phyloP scores from a whole-genome alignment of 1,140 invertebrate genomes.

The Anoplophora glabripennis region DNA sequence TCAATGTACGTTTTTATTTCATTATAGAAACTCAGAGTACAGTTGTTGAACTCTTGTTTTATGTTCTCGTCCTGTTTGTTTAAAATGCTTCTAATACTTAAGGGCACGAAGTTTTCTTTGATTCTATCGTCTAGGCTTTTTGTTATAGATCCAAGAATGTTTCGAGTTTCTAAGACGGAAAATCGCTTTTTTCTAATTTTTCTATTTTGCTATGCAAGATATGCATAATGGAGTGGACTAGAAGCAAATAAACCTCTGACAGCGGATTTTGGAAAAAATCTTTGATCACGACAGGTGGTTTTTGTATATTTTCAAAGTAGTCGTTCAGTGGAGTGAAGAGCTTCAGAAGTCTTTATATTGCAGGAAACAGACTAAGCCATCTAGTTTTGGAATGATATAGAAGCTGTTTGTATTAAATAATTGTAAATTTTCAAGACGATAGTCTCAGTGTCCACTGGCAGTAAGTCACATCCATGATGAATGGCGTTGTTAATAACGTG shows the following conservation, averaged over 20 bases:
- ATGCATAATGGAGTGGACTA: slow-evolving; percentile 22
- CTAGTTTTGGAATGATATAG: slow-evolving; percentile 27
- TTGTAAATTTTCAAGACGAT: neutral
- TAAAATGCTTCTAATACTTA: too few relatives aligned
- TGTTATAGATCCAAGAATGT: slow-evolving; percentile 2
- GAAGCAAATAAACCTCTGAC: slow-evolving; percentile 19
- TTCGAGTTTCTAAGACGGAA: slow-evolving; percentile 18
- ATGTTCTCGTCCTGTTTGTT: too few relatives aligned
- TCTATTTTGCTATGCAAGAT: slow-evolving; percentile 17
- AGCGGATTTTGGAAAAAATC: slow-evolving; percentile 26
- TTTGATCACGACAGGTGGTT: slow-evolving; percentile 20
- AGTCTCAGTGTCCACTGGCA: too few relatives aligned
- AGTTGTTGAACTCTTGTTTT: too few relatives aligned
- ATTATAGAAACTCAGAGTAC: too few relatives aligned
- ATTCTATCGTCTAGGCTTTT: slow-evolving; percentile 3
- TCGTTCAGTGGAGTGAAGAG: slow-evolving; percentile 11
- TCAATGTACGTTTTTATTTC: too few relatives aligned
- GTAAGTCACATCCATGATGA: too few relatives aligned
- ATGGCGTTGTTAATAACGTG: too few relatives aligned
- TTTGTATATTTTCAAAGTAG: slow-evolving; percentile 17
- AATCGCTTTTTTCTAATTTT: slow-evolving; percentile 4
- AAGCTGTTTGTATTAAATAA: slow-evolving; percentile 17
- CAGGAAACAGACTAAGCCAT: slow-evolving; percentile 23
- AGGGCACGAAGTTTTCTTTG: neutral
- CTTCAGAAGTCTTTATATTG: slow-evolving; percentile 20